These are phyloP conservation scores for Rhogogaster chlorosoma DNA, from an alignment of 2,888 invertebrate species.

Conservation along the genomic window DNA sequence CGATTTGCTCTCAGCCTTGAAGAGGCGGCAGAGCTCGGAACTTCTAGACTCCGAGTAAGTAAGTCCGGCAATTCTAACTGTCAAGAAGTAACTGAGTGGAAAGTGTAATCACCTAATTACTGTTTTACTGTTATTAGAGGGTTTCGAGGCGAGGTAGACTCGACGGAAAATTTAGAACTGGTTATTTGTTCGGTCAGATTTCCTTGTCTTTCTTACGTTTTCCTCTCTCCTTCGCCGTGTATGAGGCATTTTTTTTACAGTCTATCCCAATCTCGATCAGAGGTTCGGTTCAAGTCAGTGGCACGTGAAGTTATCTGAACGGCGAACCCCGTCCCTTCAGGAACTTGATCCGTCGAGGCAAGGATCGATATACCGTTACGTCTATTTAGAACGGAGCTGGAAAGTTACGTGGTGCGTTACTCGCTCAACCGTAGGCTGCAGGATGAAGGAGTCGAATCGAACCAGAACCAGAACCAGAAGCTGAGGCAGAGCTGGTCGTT, in stretches of 20 bases:
- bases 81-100: background rate
- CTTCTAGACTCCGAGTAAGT: background rate
- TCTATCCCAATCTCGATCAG: constrained; percentile 13
- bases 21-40: background rate
- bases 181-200: background rate
- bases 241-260: background rate
- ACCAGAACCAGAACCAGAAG: constrained; percentile 44
- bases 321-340: background rate
- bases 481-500: constrained; percentile 56
- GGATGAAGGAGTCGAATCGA: constrained; percentile 24
- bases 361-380: constrained; percentile 30
- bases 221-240: background rate
- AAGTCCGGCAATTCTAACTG: background rate
- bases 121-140: background rate
- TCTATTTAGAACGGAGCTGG: constrained; percentile 33
- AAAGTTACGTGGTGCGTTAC: constrained; percentile 24
- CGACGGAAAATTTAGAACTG: background rate
- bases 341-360: constrained; percentile 6
- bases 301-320: constrained; percentile 24
- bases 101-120: constrained; percentile 2
- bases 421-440: constrained; percentile 2
- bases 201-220: background rate
- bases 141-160: background rate
- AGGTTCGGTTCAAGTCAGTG: background rate
- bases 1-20: background rate